phyloP scores from a whole-genome alignment of 2,888 invertebrate species.

The Clepsis dumicolana region DNA sequence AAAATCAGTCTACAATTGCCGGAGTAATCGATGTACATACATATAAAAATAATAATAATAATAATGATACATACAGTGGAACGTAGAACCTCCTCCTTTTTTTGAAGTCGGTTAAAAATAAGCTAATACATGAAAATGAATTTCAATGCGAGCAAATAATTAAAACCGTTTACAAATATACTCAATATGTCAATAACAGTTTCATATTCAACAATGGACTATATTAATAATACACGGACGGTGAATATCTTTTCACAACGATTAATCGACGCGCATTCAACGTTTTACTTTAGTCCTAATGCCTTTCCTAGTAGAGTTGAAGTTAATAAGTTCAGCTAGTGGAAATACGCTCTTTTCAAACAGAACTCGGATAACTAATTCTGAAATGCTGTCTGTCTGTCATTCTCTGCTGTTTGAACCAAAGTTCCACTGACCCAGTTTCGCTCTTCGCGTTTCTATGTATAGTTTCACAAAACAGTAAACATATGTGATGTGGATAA shows the following conservation, averaged over 20 bases:
- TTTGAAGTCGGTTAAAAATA: too few species aligned
- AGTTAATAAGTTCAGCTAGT: not conserved
- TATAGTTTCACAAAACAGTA: slow-evolving; percentile 11
- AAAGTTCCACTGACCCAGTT: slow-evolving; percentile 20
- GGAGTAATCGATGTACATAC: too few species aligned
- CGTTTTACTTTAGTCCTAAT: not conserved
- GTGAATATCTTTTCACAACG: not conserved
- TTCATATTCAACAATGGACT: not conserved
- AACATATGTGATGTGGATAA: not conserved
- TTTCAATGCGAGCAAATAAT: not conserved
- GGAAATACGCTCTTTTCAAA: not conserved
- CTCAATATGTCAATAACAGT: not conserved
- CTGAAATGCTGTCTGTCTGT: slow-evolving; percentile 29
- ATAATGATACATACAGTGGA: too few species aligned
- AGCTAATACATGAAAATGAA: not conserved
- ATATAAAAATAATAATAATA: too few species aligned
- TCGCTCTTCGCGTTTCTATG: slow-evolving; percentile 8
- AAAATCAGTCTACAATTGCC: too few species aligned
- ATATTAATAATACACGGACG: not conserved
- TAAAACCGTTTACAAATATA: not conserved
- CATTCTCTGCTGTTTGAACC: slow-evolving; percentile 19
- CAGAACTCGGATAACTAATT: slow-evolving; percentile 2
- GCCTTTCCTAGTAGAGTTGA: not conserved
- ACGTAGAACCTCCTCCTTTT: too few species aligned
- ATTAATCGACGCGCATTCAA: not conserved